Percentiles rank a stretch among this genome's conserved stretches.
Conservation (phyloP, 2,113 vertebrate genomes). For the Peromyscus californicus region DNA sequence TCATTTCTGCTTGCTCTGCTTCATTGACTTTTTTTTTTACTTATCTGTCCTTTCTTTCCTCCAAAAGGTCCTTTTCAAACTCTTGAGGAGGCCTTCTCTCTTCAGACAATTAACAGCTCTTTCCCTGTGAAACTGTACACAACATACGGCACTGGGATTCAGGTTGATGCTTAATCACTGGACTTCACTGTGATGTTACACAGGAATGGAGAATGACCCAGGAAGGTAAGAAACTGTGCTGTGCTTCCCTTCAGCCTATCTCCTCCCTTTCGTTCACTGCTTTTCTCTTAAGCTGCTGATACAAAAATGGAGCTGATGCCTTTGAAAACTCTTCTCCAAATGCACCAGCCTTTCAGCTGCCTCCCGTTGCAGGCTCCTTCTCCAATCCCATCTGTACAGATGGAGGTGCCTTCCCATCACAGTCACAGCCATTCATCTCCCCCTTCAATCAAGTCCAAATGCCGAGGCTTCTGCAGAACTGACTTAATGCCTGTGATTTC, state of each 20-base stretch:
- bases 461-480: background rate
- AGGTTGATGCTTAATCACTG: background rate
- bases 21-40: background rate
- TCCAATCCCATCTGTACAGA: background rate
- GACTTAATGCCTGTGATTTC: conserved; percentile 22
- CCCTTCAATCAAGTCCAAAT: background rate
- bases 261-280: background rate
- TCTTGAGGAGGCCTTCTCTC: conserved; percentile 28
- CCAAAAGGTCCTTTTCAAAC: conserved; percentile 18
- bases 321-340: background rate
- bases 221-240: background rate
- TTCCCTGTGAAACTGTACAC: background rate
- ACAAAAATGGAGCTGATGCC: background rate
- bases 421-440: background rate
- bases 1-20: background rate
- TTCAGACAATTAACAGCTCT: background rate
- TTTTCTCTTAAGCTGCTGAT: background rate
- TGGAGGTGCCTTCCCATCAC: background rate
- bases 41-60: conserved; percentile 9
- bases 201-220: background rate
- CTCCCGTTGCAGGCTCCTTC: background rate
- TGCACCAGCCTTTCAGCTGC: background rate
- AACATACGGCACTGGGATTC: background rate
- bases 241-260: background rate
- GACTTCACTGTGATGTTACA: background rate